Conservation (phyloP, 2,797 vertebrate species). For the Hippocampus kuda region DNA sequence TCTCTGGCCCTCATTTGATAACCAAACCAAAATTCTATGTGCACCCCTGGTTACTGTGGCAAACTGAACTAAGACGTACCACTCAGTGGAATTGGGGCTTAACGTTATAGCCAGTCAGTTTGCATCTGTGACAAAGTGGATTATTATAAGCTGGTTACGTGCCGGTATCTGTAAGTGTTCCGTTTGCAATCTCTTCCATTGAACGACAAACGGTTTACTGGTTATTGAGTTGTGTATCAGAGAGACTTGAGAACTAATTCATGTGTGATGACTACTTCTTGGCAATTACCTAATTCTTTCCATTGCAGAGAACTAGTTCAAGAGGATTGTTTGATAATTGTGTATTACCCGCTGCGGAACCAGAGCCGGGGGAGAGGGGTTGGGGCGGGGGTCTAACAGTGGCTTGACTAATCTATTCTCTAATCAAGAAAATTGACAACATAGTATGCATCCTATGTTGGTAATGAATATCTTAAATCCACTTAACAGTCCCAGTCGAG, state of each 20-base stretch:
- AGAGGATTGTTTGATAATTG: slow-evolving; percentile 4
- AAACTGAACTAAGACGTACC: neutral
- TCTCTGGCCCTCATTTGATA: too few species aligned
- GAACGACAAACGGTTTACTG: neutral
- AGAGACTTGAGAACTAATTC: neutral
- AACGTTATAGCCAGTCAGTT: neutral
- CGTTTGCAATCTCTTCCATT: neutral
- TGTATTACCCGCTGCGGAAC: neutral
- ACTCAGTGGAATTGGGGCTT: neutral
- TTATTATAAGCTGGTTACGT: slow-evolving; percentile 7
- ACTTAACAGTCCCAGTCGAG: neutral
- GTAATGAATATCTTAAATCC: neutral
- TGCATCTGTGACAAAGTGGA: slow-evolving; percentile 12
- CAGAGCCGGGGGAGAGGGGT: too few species aligned
- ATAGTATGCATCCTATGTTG: neutral
- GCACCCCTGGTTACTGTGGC: neutral
- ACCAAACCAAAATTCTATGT: neutral
- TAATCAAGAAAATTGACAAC: neutral
- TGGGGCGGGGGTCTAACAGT: slow-evolving; percentile 14
- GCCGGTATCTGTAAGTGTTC: slow-evolving; percentile 10
- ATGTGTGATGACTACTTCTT: too few species aligned
- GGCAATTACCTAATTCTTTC: neutral
- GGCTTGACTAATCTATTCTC: neutral
- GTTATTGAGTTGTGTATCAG: neutral
- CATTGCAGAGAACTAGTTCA: neutral